Evolutionary conservation across 1,140 invertebrate species (phyloP).

Genomic region (Conus ventricosus): DNA sequence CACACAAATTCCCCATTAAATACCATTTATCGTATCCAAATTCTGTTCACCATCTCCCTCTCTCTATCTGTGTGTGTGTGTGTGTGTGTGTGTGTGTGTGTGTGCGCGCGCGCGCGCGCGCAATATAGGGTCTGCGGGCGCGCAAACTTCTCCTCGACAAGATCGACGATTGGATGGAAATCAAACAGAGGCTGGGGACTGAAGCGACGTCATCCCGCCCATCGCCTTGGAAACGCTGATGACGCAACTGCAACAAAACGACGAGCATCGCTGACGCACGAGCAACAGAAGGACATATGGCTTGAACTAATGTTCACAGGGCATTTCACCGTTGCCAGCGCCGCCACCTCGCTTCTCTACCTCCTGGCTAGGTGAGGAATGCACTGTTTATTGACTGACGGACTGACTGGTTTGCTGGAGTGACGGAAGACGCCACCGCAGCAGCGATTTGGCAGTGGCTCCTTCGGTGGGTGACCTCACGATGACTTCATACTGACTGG

Average conservation of each 20-base stretch:
- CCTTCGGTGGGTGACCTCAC: too few species aligned
- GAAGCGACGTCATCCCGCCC: slow-evolving; percentile 11
- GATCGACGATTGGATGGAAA: slow-evolving; percentile 54
- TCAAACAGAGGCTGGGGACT: neutral
- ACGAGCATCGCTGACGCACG: slow-evolving; percentile 38
- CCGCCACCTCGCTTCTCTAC: slow-evolving; percentile 55
- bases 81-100: too few species aligned
- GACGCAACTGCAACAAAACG: slow-evolving; percentile 39
- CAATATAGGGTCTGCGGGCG: slow-evolving; percentile 58
- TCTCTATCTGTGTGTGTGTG: too few species aligned
- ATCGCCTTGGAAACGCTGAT: slow-evolving; percentile 54
- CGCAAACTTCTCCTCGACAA: slow-evolving; percentile 52
- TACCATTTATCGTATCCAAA: too few species aligned
- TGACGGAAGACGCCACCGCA: too few species aligned
- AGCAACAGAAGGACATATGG: slow-evolving; percentile 54
- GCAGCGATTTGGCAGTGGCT: too few species aligned
- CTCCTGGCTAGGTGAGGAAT: slow-evolving; percentile 46
- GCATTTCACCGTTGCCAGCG: slow-evolving; percentile 59
- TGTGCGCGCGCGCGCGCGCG: too few species aligned
- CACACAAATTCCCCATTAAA: too few species aligned
- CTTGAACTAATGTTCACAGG: slow-evolving; percentile 63
- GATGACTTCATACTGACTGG: too few species aligned
- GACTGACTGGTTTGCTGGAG: too few species aligned
- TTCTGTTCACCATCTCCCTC: too few species aligned
- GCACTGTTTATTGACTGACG: too few species aligned